phyloP scores from a whole-genome alignment of 2,797 vertebrate species.

The Apogon hyalosoma region DNA sequence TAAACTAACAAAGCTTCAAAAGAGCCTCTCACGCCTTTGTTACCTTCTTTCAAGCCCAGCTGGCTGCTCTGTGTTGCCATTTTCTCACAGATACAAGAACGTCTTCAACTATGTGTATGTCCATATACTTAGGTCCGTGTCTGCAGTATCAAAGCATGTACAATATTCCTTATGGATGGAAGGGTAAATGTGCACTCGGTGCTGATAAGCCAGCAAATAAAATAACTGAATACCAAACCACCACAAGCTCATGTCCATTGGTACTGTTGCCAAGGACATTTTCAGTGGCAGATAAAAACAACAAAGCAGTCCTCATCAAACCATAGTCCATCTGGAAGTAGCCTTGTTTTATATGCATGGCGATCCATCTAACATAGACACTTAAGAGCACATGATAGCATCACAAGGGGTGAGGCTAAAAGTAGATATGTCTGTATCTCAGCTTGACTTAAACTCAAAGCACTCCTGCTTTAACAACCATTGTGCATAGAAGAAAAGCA shows the following conservation, averaged over 20 bases:
- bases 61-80: slow-evolving; percentile 12
- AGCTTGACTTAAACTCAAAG: not conserved
- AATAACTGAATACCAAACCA: slow-evolving; percentile 36
- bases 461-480: slow-evolving; percentile 7
- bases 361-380: slow-evolving; percentile 30
- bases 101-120: not conserved
- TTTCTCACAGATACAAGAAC: slow-evolving; percentile 22
- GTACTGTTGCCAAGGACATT: slow-evolving; percentile 31
- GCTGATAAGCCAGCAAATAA: slow-evolving; percentile 18
- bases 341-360: slow-evolving; percentile 37
- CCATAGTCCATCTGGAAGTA: slow-evolving; percentile 40
- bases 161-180: not conserved
- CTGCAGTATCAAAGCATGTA: slow-evolving; percentile 24
- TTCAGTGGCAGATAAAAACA: slow-evolving; percentile 43
- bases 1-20: slow-evolving; percentile 9
- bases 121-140: slow-evolving; percentile 19
- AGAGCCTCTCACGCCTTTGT: slow-evolving; percentile 12
- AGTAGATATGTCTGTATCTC: slow-evolving; percentile 21
- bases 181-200: slow-evolving; percentile 8
- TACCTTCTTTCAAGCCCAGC: slow-evolving; percentile 17
- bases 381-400: slow-evolving; percentile 26
- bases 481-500: not conserved
- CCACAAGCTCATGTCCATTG: slow-evolving; percentile 17
- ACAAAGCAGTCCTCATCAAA: slow-evolving; percentile 32
- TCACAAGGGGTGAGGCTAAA: slow-evolving; percentile 1